phyloP scores from a whole-genome alignment of 2,797 vertebrate species.

The Microchirus variegatus region DNA sequence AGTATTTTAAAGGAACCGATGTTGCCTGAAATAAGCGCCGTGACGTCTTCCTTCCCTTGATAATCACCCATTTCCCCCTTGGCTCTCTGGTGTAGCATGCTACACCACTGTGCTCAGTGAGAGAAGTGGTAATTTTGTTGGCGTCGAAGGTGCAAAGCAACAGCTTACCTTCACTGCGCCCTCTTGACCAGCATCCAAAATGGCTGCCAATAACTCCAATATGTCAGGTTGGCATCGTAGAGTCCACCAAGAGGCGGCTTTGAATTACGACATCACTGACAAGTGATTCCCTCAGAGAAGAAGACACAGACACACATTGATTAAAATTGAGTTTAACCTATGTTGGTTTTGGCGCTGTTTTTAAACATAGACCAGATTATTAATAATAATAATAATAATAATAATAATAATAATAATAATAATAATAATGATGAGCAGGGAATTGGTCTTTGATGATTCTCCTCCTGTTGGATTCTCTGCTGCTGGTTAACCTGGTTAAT shows the following conservation, averaged over 20 bases:
- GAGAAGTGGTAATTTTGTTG: slow-evolving; percentile 53
- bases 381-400: no score
- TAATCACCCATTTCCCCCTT: slow-evolving; percentile 56
- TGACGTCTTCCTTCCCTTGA: slow-evolving; percentile 55
- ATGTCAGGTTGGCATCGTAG: slow-evolving; percentile 58
- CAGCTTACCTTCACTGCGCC: slow-evolving; percentile 59
- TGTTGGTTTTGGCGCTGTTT: no score
- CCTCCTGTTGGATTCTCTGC: not conserved
- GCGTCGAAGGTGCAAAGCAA: slow-evolving; percentile 45
- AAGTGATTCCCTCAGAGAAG: slow-evolving; percentile 18
- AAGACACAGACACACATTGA: not conserved
- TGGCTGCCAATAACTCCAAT: slow-evolving; percentile 43
- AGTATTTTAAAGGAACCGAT: slow-evolving; percentile 50
- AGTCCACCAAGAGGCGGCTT: not conserved
- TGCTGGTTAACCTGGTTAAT: slow-evolving; percentile 30
- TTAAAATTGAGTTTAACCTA: no score
- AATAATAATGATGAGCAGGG: no score
- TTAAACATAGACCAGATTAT: no score
- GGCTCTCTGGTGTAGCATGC: slow-evolving; percentile 37
- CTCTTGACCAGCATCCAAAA: slow-evolving; percentile 56
- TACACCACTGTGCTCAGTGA: slow-evolving; percentile 25
- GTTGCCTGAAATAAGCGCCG: slow-evolving; percentile 54
- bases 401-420: no score
- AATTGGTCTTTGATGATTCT: no score
- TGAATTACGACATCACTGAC: slow-evolving; percentile 6